phyloP scores from a whole-genome alignment of 2,113 vertebrate genomes.

The Ovibos moschatus region DNA sequence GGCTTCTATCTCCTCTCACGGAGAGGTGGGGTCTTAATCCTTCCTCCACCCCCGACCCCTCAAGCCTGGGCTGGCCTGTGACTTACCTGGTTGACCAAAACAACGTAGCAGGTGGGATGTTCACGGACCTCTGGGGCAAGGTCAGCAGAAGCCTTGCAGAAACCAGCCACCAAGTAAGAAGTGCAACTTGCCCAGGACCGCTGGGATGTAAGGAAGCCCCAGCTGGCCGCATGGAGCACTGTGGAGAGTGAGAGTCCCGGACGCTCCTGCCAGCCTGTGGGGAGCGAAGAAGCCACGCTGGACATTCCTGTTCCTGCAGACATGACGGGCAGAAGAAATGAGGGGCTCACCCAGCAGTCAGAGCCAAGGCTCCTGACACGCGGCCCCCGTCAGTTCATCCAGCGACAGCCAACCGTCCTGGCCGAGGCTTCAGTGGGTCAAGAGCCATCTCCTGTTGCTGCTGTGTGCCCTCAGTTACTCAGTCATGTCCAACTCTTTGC shows the following conservation, averaged over 20 bases:
- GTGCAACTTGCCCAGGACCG: background rate
- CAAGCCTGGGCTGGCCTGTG: background rate
- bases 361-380: background rate
- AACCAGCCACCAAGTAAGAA: background rate
- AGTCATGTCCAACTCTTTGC: background rate
- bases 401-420: fast-evolving
- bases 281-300: background rate
- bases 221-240: fast-evolving
- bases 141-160: background rate
- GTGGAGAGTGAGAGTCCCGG: background rate
- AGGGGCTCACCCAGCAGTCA: background rate
- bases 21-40: background rate
- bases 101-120: background rate
- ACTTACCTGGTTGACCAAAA: background rate
- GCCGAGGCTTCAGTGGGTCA: background rate
- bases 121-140: too few species aligned
- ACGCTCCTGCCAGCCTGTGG: fast-evolving
- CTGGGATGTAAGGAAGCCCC: background rate
- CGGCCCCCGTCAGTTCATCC: background rate
- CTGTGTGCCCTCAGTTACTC: background rate
- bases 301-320: background rate
- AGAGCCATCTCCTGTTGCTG: background rate
- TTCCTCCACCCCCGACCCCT: background rate
- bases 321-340: fast-evolving
- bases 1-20: background rate